These are phyloP conservation scores for Petrolisthes manimaculis DNA, from an alignment of 2,888 invertebrate species.

Conservation along the genomic window DNA sequence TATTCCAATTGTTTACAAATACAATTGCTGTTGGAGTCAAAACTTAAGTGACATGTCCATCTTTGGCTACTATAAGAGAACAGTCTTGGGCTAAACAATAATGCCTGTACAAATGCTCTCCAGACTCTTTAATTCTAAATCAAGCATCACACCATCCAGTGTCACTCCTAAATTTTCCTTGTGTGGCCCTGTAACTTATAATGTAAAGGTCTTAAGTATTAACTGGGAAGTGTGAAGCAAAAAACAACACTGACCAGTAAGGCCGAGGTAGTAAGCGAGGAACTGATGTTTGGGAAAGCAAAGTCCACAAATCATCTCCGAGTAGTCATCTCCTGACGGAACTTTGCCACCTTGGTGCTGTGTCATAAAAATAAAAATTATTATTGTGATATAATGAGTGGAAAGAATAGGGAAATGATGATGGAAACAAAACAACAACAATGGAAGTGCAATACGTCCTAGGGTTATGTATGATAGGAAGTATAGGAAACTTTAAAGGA, in stretches of 20 bases:
- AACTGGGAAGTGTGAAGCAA: background rate
- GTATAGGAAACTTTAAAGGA: background rate
- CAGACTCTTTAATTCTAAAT: too few relatives aligned
- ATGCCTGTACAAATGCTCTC: too few relatives aligned
- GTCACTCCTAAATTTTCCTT: too few relatives aligned
- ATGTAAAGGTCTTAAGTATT: too few relatives aligned
- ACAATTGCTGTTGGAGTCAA: too few relatives aligned
- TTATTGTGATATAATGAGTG: background rate
- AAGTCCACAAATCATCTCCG: slow-evolving; percentile 85
- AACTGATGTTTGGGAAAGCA: slow-evolving; percentile 83
- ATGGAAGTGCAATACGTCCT: background rate
- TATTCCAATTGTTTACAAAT: too few relatives aligned
- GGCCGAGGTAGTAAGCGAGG: slow-evolving; percentile 45
- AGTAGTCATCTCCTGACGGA: slow-evolving; percentile 74
- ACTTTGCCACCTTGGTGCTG: slow-evolving; percentile 66
- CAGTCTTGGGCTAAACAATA: too few relatives aligned
- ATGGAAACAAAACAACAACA: background rate
- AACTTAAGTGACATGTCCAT: too few relatives aligned
- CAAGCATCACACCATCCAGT: too few relatives aligned
- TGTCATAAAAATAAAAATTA: background rate
- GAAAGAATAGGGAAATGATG: background rate
- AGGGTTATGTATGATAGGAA: background rate
- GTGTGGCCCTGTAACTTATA: too few relatives aligned
- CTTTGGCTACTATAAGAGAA: too few relatives aligned
- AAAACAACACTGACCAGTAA: slow-evolving; percentile 38